Conservation (phyloP, 1,140 invertebrate genomes). For the Panagrolaimus sp. region DNA sequence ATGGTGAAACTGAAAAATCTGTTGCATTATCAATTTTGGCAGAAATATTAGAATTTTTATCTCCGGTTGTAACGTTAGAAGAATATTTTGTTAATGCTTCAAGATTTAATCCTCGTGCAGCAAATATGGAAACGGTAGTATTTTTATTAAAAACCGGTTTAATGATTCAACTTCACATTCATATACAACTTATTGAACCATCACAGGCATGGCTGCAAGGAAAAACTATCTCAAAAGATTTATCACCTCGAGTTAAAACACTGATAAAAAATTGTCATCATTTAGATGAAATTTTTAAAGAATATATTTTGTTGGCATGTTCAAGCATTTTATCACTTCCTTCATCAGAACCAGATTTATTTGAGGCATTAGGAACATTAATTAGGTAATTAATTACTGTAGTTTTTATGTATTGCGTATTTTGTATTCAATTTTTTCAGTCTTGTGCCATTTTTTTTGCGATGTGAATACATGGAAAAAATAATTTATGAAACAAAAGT, state of each 20-base stretch:
- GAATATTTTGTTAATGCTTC: conserved; percentile 10
- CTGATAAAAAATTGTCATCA: neutral
- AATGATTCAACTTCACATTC: neutral
- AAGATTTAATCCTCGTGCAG: conserved; percentile 6
- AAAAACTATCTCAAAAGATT: neutral
- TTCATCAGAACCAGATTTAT: neutral
- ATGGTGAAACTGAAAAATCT: neutral
- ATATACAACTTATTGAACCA: conserved; percentile 9
- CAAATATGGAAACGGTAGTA: conserved; percentile 6
- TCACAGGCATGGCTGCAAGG: neutral
- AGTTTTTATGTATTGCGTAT: neutral
- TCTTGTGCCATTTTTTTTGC: neutral
- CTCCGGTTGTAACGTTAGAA: neutral
- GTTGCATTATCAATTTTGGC: neutral
- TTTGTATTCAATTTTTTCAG: neutral
- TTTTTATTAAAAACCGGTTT: conserved; percentile 11
- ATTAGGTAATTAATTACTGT: neutral
- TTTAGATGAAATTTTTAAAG: neutral
- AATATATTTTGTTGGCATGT: neutral
- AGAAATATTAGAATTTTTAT: neutral
- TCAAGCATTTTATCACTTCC: neutral
- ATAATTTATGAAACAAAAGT: conserved; percentile 7
- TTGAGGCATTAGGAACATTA: neutral
- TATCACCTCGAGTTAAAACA: neutral
- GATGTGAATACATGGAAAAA: conserved; percentile 10